Evolutionary conservation across 2,797 vertebrate species (phyloP), one percentile per base, ranked within the genome.

Genomic region (Chloroceryle inda): DNA sequence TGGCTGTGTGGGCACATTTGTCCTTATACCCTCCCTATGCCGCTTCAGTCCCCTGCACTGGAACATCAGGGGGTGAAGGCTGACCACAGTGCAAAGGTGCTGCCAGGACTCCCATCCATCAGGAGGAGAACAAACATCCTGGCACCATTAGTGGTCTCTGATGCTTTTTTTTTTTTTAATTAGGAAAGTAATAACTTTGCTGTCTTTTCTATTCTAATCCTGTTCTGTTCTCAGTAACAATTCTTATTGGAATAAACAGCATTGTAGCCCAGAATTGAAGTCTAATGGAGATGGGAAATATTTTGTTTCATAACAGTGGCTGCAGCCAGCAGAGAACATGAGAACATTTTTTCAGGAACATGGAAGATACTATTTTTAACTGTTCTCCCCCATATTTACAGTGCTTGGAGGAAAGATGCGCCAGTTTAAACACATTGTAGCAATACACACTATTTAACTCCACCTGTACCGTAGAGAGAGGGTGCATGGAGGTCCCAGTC

Each of bases 351-450:
- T 92, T 72, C 42, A 85, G 64, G 75, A 91, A 63, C 79, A 49
- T 33, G 53, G 74, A 81, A 64, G 76, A 64, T 47, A 42, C 45
- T 96, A 94, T 96, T 96, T 97, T 96, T 95, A 95, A 91, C 96
- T 8, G 3, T 62, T 94, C 50, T 68, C 72, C 86, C 52, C 89
- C 42, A 33, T 88, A 47, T 86, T 92, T 78, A 55, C 75, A 76
- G 62, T 86, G 87, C 64, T 86, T 52, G 73, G 69, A 89, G 59
- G 40, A 82, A n/a, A 55, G 87, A 89, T 78, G 79, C 3, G 19
- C 53, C 89, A 84, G 29, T 27, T 89, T 74, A 73, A 92, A 88
- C 86, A 79, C 4, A 1, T 38, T 71, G 88, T 61, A 81, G 33
- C 61, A 72, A 21, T 10, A 17, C 26, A 40, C 4, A 2, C 26